Evolutionary conservation across 2,797 vertebrate genomes (phyloP).

Genomic region (Geotrypetes seraphini): DNA sequence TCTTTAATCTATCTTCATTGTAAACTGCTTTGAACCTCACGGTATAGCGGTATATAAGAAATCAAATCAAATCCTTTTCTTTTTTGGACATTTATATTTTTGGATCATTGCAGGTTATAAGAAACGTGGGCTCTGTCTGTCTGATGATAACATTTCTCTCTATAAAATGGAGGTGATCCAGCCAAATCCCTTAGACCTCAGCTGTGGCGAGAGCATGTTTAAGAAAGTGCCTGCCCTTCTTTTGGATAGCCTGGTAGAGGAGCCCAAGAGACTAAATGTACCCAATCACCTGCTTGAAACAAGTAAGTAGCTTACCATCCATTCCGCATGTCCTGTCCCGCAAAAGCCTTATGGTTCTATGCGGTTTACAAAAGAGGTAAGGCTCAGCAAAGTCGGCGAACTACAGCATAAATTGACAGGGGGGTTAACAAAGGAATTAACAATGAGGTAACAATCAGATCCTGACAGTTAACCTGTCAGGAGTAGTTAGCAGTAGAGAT

Average conservation of each 20-base stretch:
- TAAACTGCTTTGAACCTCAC: too few species aligned
- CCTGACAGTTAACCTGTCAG: too few species aligned
- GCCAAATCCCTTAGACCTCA: conserved; percentile 15
- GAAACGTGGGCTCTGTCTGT: conserved; percentile 15
- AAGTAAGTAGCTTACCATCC: conserved; percentile 52
- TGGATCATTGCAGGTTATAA: conserved; percentile 22
- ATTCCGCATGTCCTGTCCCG: not conserved
- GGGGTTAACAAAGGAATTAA: too few species aligned
- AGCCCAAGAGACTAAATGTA: conserved; percentile 39
- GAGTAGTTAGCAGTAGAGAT: too few species aligned
- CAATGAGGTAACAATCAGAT: too few species aligned
- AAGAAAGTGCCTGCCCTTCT: conserved; percentile 44
- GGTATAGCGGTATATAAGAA: too few species aligned
- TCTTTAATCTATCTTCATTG: too few species aligned
- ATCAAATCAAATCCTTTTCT: too few species aligned
- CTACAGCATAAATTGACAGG: too few species aligned
- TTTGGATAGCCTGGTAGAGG: conserved; percentile 64
- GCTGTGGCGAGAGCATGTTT: not conserved
- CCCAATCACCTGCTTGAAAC: conserved; percentile 75
- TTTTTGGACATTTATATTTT: not conserved
- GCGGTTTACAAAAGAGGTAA: too few species aligned
- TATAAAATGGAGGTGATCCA: conserved; percentile 58
- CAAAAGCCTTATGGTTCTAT: too few species aligned
- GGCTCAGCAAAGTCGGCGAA: too few species aligned
- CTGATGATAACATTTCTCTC: conserved; percentile 3